Base-by-base conservation (phyloP, 2,113 vertebrate species). In the Centropristis striata region DNA sequence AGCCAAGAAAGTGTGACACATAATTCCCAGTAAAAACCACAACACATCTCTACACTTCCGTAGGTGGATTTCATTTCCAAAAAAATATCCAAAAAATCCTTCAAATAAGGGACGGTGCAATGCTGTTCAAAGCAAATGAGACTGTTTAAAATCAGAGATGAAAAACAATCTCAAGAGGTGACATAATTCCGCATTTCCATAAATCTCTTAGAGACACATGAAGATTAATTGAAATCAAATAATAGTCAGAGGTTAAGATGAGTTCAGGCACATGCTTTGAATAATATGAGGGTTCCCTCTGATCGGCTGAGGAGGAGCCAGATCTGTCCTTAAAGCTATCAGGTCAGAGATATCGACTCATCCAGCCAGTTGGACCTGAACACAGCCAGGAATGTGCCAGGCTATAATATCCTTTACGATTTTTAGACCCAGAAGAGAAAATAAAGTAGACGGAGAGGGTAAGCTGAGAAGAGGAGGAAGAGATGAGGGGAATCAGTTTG, bases 1-100 rank as follows among this genome's bases (percentile, higher is more conserved):
- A 25, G 72, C 74, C 61, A 49, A 78, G 49, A 64, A 71, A 58
- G 23, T 49, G 42, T 76, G 69, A 73, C 64, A 69, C 49, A 69
- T 50, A 50, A 63, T 68, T 71, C 55, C 49, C 39, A 61, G 55
- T 60, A 54, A 55, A n/a, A 71, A 59, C 39, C 53, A 39, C 41
- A 78, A 46, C 5, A 12, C 4, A 14, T 59, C 42, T 60, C 44
- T 23, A 15, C 32, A 46, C 42, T 37, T 66, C 5, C 1, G 27
- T 46, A 3, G 23, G 53, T 41, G 51, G 32, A 28, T 11, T 67
- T 67, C 25, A 21, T 47, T 18, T 55, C 58, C 4, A 21, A 49
- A 65, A n/a, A n/a, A 14, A 39, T 50, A 20, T 50, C 18, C 42
- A 57, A n/a, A n/a, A 57, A 58, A 37, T 46, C 4, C 6, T 50